phyloP scores from a whole-genome alignment of 2,113 vertebrate genomes.

The Hiodon tergisus region DNA sequence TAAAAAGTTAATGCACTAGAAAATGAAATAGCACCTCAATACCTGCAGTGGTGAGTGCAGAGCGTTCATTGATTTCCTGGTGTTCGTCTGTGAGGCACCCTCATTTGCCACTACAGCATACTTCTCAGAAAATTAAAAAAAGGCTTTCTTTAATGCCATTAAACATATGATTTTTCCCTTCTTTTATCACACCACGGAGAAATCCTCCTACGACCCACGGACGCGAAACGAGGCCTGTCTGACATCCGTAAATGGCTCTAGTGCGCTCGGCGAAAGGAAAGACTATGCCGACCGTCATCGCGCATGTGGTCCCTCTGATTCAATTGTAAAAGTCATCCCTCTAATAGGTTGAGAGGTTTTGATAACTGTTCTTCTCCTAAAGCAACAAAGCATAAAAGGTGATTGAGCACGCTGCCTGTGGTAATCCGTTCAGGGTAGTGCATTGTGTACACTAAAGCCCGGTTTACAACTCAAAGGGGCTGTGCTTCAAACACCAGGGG shows the following conservation, averaged over 20 bases:
- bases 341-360: conserved; percentile 99
- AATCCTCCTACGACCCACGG: conserved; percentile 84
- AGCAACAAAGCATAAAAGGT: conserved; percentile 94
- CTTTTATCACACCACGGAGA: conserved; percentile 42
- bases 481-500: conserved; percentile 88
- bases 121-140: conserved; percentile 60
- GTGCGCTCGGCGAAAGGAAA: conserved; percentile 80
- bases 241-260: conserved; percentile 65
- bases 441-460: conserved; percentile 94
- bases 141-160: conserved; percentile 59
- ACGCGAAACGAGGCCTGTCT: conserved; percentile 95
- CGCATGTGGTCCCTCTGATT: conserved; percentile 99
- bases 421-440: conserved; percentile 99
- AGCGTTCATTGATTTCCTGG: conserved; percentile 70
- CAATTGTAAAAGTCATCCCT: conserved; percentile 98
- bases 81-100: conserved; percentile 72
- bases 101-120: conserved; percentile 67
- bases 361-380: conserved; percentile 98
- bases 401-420: conserved; percentile 92
- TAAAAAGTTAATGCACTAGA: conserved; percentile 76
- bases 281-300: conserved; percentile 98
- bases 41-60: conserved; percentile 73
- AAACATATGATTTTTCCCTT: conserved; percentile 55
- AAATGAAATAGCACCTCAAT: conserved; percentile 74
- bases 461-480: conserved; percentile 83